Conservation (phyloP, 92 coral and sea anemone genomes). For the Phymanthus crucifer region DNA sequence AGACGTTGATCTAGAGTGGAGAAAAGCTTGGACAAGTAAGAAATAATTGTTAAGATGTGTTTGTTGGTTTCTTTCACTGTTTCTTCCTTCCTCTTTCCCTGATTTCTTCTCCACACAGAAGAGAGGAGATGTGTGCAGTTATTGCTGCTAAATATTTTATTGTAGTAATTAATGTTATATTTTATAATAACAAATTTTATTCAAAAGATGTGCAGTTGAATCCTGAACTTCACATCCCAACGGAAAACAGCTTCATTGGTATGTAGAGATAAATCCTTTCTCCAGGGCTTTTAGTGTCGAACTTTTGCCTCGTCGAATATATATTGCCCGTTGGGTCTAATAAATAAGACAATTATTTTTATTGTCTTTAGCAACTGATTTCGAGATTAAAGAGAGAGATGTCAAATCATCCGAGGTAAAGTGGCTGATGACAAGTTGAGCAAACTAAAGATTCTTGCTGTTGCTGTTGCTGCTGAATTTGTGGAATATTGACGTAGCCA, state of each 20-base stretch:
- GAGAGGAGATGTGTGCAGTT: neutral
- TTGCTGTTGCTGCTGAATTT: neutral
- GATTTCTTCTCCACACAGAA: neutral
- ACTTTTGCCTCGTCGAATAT: neutral
- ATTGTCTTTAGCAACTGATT: constrained; percentile 70
- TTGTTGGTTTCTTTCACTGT: neutral
- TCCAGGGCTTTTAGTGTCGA: neutral
- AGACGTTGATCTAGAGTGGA: constrained; percentile 69
- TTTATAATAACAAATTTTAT: neutral
- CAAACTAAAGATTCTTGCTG: neutral
- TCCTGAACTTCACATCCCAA: constrained; percentile 76
- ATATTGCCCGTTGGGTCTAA: too few species aligned
- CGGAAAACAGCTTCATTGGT: constrained; percentile 75
- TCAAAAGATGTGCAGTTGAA: constrained; percentile 55
- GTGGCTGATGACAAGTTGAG: neutral
- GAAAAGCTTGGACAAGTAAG: constrained; percentile 74
- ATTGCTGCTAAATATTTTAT: neutral
- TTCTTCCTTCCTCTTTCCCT: neutral
- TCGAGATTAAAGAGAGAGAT: constrained; percentile 70
- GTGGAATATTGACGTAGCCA: neutral
- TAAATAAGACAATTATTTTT: neutral
- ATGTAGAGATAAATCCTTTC: neutral
- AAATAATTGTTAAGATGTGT: neutral
- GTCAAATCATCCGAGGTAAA: constrained; percentile 58
- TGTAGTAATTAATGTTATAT: neutral